Percentiles rank a stretch among this genome's conserved stretches.
Evolutionary conservation across 2,888 invertebrate species (phyloP).

Genomic region (Willowsia nigromaculata): DNA sequence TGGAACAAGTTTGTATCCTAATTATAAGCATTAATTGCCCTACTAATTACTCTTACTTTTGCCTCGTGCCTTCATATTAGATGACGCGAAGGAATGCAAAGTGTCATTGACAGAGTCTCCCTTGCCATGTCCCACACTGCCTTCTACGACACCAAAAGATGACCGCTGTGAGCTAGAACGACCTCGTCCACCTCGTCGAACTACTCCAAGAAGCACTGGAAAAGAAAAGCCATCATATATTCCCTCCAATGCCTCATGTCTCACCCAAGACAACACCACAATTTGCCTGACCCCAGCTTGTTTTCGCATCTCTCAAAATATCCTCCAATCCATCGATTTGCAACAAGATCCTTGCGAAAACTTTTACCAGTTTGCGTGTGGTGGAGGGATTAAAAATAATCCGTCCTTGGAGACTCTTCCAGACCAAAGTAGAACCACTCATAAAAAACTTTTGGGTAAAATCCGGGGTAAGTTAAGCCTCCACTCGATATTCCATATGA

Average conservation of each 20-base stretch:
- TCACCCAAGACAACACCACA: neutral
- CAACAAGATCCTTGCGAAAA: constrained; percentile 81
- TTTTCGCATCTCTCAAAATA: constrained; percentile 76
- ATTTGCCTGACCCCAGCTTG: constrained; percentile 69
- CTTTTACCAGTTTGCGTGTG: constrained; percentile 82
- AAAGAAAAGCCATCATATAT: neutral
- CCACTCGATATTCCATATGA: too few relatives aligned
- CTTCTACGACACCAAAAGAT: neutral
- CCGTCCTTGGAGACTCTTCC: constrained; percentile 83
- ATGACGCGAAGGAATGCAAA: neutral
- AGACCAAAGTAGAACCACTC: constrained; percentile 82
- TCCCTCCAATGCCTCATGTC: neutral
- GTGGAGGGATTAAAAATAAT: constrained; percentile 81
- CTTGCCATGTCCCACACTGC: neutral
- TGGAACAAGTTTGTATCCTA: too few relatives aligned
- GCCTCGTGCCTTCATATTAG: too few relatives aligned
- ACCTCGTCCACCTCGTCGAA: constrained; percentile 53
- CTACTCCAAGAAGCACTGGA: neutral
- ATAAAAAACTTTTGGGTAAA: neutral
- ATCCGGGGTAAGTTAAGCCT: neutral
- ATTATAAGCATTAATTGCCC: too few relatives aligned
- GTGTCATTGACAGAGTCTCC: neutral
- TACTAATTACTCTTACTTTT: neutral
- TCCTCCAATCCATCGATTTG: constrained; percentile 80
- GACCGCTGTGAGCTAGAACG: neutral